These are phyloP conservation scores for Bombylius major DNA, from an alignment of 2,888 invertebrate species.

Conservation along the genomic window DNA sequence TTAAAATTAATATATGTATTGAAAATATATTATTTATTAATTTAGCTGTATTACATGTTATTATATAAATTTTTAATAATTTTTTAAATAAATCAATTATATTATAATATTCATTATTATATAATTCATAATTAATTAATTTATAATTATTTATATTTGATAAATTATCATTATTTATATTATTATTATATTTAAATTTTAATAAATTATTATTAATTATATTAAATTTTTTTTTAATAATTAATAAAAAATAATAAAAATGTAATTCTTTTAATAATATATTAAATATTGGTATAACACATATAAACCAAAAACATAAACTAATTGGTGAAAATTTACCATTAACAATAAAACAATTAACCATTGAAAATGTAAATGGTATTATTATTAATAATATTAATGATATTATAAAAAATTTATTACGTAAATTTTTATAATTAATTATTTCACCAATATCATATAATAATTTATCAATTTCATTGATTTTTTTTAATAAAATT, in stretches of 20 bases:
- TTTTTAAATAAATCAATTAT: constrained; percentile 8
- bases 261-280: constrained; percentile 22
- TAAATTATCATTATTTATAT: too few relatives aligned
- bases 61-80: constrained; percentile 18
- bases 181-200: neutral
- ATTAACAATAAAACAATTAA: constrained; percentile 23
- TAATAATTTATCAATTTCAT: constrained; percentile 19
- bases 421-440: constrained; percentile 15
- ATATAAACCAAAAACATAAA: constrained; percentile 24
- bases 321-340: constrained; percentile 11
- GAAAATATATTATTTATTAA: constrained; percentile 18
- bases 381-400: constrained; percentile 15
- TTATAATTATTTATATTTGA: too few relatives aligned
- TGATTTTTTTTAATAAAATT: constrained; percentile 16
- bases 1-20: constrained; percentile 20
- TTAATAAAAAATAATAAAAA: constrained; percentile 22
- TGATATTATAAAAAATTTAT: constrained; percentile 17
- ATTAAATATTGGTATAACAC: constrained; percentile 20
- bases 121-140: too few relatives aligned
- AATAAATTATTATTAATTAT: constrained; percentile 17
- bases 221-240: constrained; percentile 19
- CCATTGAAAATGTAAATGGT: constrained; percentile 22
- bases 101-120: too few relatives aligned
- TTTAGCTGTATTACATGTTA: constrained; percentile 18
- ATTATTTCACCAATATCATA: constrained; percentile 12